A percentile compares a stretch with the other conserved stretches of the same genome.
These are phyloP conservation scores for Meriones unguiculatus DNA, from an alignment of 2,113 vertebrate genomes.

Conservation along the genomic window DNA sequence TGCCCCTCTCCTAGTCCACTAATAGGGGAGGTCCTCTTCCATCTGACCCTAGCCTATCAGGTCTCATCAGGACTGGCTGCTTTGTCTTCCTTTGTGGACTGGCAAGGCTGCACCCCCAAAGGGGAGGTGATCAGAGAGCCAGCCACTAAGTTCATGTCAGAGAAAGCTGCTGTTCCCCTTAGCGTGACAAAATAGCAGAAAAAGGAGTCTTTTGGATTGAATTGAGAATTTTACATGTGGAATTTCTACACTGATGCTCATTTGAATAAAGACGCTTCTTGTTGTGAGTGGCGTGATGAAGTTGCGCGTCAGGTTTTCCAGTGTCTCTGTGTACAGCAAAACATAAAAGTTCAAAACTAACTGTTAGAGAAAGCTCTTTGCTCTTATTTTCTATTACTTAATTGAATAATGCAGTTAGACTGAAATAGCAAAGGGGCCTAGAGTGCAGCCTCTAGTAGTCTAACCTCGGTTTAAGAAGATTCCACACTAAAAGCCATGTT, in stretches of 20 bases:
- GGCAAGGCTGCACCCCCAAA: no score
- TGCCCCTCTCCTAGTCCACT: no score
- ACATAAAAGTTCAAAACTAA: conserved; percentile 41
- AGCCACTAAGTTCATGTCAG: no score
- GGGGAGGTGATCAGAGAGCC: no score
- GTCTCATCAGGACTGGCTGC: no score
- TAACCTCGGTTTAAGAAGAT: not conserved
- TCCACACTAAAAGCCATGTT: conserved; percentile 3
- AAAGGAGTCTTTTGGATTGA: not conserved
- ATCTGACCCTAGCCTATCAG: no score
- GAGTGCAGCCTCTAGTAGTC: not conserved
- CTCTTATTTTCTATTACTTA: not conserved
- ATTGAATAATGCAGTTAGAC: conserved; percentile 1
- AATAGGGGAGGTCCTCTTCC: no score
- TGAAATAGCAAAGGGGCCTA: not conserved
- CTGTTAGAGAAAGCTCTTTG: conserved; percentile 14
- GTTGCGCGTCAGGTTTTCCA: not conserved
- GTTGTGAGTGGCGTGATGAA: conserved; percentile 47
- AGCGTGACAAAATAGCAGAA: not conserved
- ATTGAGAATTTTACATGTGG: conserved; percentile 20
- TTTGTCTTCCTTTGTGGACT: no score
- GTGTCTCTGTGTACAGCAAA: conserved; percentile 25
- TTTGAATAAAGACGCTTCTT: not conserved
- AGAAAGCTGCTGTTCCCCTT: no score
- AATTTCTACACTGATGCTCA: conserved; percentile 37